These are phyloP conservation scores for Ormyrus thymus DNA, from an alignment of 2,888 invertebrate species.

Conservation along the genomic window DNA sequence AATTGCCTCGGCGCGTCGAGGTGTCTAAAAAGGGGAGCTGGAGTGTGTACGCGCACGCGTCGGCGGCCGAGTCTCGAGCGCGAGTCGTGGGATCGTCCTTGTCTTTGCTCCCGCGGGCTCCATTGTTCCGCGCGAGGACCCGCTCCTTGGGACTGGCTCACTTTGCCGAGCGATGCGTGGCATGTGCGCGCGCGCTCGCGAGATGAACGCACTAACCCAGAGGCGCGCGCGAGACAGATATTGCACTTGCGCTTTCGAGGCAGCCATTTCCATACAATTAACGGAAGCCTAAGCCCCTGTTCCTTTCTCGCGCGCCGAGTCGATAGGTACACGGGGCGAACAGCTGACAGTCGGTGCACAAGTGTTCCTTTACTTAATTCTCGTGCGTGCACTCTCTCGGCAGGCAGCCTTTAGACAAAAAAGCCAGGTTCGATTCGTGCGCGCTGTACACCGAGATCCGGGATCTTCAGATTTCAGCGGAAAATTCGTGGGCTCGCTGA, in stretches of 20 bases:
- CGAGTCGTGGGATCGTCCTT: slow-evolving; percentile 74
- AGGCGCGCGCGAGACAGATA: background rate
- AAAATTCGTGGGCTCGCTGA: background rate
- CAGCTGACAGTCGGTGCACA: too few relatives aligned
- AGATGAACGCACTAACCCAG: slow-evolving; percentile 28
- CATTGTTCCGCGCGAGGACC: slow-evolving; percentile 65
- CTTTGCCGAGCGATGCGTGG: slow-evolving; percentile 59
- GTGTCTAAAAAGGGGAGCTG: slow-evolving; percentile 32
- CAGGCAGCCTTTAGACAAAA: too few relatives aligned
- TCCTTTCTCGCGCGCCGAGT: too few relatives aligned
- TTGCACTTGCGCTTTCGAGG: slow-evolving; percentile 23
- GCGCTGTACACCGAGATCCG: background rate
- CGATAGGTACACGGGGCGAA: too few relatives aligned
- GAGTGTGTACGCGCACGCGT: background rate
- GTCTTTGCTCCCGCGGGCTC: slow-evolving; percentile 73
- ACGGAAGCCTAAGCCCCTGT: background rate
- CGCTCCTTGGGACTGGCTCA: slow-evolving; percentile 68
- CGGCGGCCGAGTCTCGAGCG: slow-evolving; percentile 39
- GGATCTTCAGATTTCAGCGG: slow-evolving; percentile 4
- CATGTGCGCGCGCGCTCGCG: slow-evolving; percentile 28
- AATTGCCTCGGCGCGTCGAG: background rate
- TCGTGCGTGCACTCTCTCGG: too few relatives aligned
- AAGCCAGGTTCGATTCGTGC: too few relatives aligned
- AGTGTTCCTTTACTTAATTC: too few relatives aligned
- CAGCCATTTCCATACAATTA: slow-evolving; percentile 22